Evolutionary conservation across 2,888 invertebrate species (phyloP).

Genomic region (Andrena flavipes): DNA sequence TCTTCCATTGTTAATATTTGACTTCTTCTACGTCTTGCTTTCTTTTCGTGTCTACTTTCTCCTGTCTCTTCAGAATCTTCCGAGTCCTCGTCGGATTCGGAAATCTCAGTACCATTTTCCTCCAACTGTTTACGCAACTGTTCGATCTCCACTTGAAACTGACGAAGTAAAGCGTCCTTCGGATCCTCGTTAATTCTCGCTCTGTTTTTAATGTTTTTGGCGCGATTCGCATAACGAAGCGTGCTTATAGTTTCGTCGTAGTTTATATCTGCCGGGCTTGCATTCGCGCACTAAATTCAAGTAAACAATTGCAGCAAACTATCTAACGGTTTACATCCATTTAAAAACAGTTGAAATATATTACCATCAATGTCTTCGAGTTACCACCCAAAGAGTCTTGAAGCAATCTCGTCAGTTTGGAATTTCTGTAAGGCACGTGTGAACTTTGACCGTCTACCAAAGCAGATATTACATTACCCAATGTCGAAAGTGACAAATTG

Average conservation of each 20-base stretch:
- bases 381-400: constrained; percentile 99
- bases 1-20: constrained; percentile 86
- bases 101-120: constrained; percentile 86
- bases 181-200: constrained; percentile 99
- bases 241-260: constrained; percentile 99
- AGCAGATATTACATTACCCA: constrained; percentile 99
- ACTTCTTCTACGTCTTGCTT: constrained; percentile 82
- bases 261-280: constrained; percentile 98
- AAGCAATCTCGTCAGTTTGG: constrained; percentile 96
- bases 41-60: constrained; percentile 78
- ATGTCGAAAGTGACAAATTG: constrained; percentile 97
- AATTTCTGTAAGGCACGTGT: constrained; percentile 99
- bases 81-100: constrained; percentile 81
- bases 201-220: constrained; percentile 98
- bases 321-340: not conserved
- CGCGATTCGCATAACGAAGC: constrained; percentile 97
- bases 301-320: constrained; percentile 5
- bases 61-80: constrained; percentile 80
- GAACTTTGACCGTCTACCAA: constrained; percentile 98
- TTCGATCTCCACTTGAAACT: constrained; percentile 98
- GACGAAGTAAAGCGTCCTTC: constrained; percentile 96
- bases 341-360: not conserved
- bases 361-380: constrained; percentile 96
- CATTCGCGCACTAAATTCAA: constrained; percentile 93
- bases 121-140: constrained; percentile 94